Evolutionary conservation across 2,797 vertebrate species (phyloP).

Genomic region (Lutra lutra): DNA sequence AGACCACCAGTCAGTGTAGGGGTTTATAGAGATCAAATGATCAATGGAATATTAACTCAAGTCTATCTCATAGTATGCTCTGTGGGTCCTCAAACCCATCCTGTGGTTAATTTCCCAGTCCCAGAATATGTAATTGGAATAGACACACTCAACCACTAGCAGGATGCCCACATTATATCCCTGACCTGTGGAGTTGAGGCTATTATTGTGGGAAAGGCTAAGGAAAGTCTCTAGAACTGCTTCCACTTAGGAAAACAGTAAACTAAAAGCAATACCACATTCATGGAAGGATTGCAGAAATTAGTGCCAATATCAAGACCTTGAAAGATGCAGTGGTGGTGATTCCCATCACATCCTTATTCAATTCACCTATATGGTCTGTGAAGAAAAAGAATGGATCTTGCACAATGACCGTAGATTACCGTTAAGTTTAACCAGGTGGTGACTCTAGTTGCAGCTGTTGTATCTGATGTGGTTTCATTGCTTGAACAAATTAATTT

Average conservation of each 20-base stretch:
- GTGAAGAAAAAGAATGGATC: background rate
- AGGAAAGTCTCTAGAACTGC: background rate
- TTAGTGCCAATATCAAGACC: background rate
- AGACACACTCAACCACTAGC: background rate
- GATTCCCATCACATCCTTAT: background rate
- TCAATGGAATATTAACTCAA: background rate
- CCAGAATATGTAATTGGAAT: background rate
- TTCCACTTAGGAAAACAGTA: background rate
- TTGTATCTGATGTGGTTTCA: background rate
- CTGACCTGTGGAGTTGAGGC: background rate
- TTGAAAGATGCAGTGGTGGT: background rate
- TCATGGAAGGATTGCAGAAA: background rate
- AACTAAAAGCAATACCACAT: background rate
- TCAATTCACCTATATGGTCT: background rate
- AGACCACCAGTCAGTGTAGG: background rate
- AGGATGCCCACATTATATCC: background rate
- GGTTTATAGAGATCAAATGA: background rate
- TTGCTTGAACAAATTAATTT: background rate
- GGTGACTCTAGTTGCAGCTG: background rate
- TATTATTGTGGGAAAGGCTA: background rate
- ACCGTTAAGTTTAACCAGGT: background rate
- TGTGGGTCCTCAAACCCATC: background rate
- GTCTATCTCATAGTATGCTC: background rate
- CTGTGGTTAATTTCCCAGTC: background rate
- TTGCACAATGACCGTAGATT: background rate